A percentile compares a stretch with the other conserved stretches of the same genome.
Evolutionary conservation across 2,888 invertebrate species (phyloP).

Genomic region (Melipona bicolor): DNA sequence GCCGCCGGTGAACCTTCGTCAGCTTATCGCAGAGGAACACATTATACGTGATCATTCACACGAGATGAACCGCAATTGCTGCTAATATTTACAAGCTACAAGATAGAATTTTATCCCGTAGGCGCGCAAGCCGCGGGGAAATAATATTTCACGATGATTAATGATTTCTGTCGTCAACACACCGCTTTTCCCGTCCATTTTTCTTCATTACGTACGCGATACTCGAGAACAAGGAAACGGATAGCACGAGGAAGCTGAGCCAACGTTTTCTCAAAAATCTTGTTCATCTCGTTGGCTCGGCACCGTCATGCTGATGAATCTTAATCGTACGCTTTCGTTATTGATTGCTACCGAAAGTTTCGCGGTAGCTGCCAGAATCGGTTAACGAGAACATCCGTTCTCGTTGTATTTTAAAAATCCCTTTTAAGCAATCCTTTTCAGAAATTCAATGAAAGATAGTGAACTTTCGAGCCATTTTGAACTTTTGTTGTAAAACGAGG

Average conservation of each 20-base stretch:
- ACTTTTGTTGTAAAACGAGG: no score
- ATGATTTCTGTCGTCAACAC: slow-evolving; percentile 46
- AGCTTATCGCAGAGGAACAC: slow-evolving; percentile 47
- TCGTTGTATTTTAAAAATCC: neutral
- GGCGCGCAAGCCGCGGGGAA: slow-evolving; percentile 12
- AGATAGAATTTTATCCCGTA: slow-evolving; percentile 27
- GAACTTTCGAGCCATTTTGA: no score
- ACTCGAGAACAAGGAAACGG: slow-evolving; percentile 39
- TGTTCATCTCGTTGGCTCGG: neutral
- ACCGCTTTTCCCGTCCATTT: slow-evolving; percentile 39
- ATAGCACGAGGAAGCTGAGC: slow-evolving; percentile 8
- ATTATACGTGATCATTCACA: slow-evolving; percentile 50
- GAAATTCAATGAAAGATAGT: neutral
- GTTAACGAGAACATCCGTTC: neutral
- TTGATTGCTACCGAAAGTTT: neutral
- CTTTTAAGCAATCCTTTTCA: neutral
- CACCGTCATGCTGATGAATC: slow-evolving; percentile 14
- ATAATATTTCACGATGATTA: slow-evolving; percentile 64
- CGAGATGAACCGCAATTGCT: slow-evolving; percentile 54
- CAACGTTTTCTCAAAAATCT: slow-evolving; percentile 12
- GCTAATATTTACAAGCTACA: slow-evolving; percentile 47
- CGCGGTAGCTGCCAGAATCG: neutral
- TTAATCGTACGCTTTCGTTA: slow-evolving; percentile 17
- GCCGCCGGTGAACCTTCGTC: slow-evolving; percentile 16
- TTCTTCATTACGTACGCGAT: slow-evolving; percentile 55